A percentile compares a stretch with the other conserved stretches of the same genome.
Conservation (phyloP, 1,140 invertebrate genomes). For the Drusus annulatus region DNA sequence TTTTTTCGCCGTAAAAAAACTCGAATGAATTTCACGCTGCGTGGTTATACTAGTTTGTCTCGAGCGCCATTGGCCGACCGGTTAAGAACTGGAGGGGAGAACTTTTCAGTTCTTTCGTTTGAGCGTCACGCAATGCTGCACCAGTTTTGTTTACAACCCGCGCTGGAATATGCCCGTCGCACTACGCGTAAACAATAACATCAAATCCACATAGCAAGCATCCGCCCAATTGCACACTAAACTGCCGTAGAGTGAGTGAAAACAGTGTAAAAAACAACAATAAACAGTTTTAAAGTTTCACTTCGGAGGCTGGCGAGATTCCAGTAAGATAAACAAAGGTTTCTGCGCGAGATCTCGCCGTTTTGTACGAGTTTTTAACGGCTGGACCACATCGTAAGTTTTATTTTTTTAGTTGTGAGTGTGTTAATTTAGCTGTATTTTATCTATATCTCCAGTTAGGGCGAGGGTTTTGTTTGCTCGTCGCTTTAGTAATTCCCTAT, state of each 20-base stretch:
- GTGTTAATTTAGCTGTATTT: neutral
- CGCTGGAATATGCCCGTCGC: neutral
- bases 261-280: neutral
- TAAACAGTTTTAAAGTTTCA: neutral
- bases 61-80: conserved; percentile 29
- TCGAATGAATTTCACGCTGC: neutral
- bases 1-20: too few relatives aligned
- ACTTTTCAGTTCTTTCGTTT: conserved; percentile 15
- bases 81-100: neutral
- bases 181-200: conserved; percentile 25
- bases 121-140: conserved; percentile 29
- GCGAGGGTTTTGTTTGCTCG: neutral
- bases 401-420: neutral
- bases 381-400: neutral
- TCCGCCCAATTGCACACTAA: neutral
- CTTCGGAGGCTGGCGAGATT: neutral
- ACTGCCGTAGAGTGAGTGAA: conserved; percentile 3
- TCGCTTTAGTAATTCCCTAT: neutral
- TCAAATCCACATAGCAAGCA: neutral
- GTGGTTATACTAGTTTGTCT: conserved; percentile 23
- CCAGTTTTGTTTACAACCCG: conserved; percentile 37
- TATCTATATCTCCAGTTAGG: neutral
- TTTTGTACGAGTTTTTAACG: neutral
- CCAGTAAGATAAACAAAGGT: neutral
- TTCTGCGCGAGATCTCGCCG: neutral